Base-by-base conservation (phyloP, 2,113 vertebrate genomes). In the Reinhardtius hippoglossoides region DNA sequence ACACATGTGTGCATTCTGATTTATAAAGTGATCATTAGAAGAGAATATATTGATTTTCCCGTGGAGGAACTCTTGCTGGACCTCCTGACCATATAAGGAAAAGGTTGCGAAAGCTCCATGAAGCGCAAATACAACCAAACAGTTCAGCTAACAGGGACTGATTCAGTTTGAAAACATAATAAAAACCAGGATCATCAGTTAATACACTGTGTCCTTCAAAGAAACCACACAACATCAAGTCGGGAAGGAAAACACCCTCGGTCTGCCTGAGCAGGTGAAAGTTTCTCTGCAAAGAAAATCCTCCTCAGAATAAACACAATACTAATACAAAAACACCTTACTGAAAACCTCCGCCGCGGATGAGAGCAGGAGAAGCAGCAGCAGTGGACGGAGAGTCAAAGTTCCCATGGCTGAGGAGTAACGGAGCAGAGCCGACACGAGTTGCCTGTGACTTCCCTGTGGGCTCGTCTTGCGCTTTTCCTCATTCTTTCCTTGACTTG, bases 61-160 rank as follows among this genome's bases (percentile, higher is more conserved):
- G 14, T 46, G 44, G 4, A 46, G 44, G 44, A 16, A 18, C 15
- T 31, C 26, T 44, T 58, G 9, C 56, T 5, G n/a, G 52, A 15
- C 40, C n/a, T 80, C 77, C 14, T 20, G 50, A 10, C 65, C 91
- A 87, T 91, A 90, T 89, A 92, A 86, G 91, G 91, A 67, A 58
- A 54, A 85, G 27, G 2, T 50, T 68, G 65, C 9, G 24, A 68
- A 55, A 35, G 46, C 73, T 67, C 26, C 71, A 16, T 58, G 59
- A 37, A 26, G 73, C 57, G 3, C 6, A 55, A 15, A 35, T 9
- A 42, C 27, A 50, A 18, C 12, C 27, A 23, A 44, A 48, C 26
- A 50, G 16, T 16, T 24, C 14, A 64, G 1, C 6, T 1, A 50
- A 71, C 23, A 24, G 18, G 5, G 2, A 35, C 44, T 58, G 21